Evolutionary conservation across 2,113 vertebrate species (phyloP).

Genomic region (Marmota monax): DNA sequence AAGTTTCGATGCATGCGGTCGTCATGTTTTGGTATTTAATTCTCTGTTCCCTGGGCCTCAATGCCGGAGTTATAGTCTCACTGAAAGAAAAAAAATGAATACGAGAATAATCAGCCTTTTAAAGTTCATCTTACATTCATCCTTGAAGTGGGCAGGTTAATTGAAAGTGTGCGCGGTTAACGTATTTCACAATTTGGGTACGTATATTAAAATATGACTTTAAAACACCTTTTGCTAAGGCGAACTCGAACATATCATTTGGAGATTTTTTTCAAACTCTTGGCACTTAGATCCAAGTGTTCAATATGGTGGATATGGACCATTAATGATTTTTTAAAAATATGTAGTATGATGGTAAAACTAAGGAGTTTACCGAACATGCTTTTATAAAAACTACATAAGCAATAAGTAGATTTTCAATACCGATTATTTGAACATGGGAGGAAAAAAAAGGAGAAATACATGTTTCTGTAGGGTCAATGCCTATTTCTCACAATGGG

Average conservation of each 20-base stretch:
- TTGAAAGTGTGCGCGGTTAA: neutral
- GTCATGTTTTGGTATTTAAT: constrained; percentile 4
- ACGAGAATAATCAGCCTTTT: neutral
- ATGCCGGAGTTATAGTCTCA: neutral
- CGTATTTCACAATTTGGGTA: constrained; percentile 18
- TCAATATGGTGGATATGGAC: fast-evolving
- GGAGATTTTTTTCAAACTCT: neutral
- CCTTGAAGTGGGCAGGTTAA: neutral
- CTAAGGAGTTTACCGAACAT: too few species aligned
- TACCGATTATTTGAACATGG: neutral
- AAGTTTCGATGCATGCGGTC: neutral
- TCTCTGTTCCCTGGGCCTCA: constrained; percentile 27
- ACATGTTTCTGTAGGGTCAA: neutral
- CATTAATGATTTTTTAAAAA: neutral
- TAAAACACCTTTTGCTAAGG: neutral
- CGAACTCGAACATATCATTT: neutral
- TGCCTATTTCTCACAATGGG: neutral
- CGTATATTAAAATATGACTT: neutral
- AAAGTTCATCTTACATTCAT: neutral
- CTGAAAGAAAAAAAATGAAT: constrained; percentile 14
- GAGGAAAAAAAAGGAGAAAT: neutral
- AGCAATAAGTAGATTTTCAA: neutral
- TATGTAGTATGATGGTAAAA: fast-evolving
- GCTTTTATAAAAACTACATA: neutral
- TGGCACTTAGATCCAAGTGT: neutral